These are phyloP conservation scores for Folsomia manolachei DNA, from an alignment of 2,888 invertebrate genomes.

Conservation along the genomic window DNA sequence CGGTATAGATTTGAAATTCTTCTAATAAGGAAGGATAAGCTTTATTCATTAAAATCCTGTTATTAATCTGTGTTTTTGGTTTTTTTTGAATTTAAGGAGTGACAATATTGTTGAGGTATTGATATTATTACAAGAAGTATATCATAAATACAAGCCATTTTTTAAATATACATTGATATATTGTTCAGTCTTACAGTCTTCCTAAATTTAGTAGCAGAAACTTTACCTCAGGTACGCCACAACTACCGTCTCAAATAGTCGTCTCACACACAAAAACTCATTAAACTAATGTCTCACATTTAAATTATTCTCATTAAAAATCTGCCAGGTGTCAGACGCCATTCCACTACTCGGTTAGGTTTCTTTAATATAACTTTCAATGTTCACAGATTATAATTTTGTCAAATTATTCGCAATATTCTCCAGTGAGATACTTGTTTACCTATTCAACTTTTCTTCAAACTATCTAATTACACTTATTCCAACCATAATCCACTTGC, in stretches of 20 bases:
- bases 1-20: background rate
- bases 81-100: background rate
- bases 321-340: too few species aligned
- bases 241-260: background rate
- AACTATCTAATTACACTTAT: too few species aligned
- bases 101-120: background rate
- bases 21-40: background rate
- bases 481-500: too few species aligned
- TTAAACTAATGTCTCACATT: constrained; percentile 48
- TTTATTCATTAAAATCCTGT: background rate
- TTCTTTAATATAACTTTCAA: constrained; percentile 33
- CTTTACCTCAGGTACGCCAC: constrained; percentile 91
- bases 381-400: constrained; percentile 1
- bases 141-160: too few species aligned
- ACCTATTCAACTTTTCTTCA: background rate
- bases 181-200: constrained; percentile 99
- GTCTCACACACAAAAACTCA: constrained; percentile 62
- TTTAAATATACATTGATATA: too few species aligned
- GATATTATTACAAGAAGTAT: background rate
- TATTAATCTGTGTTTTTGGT: background rate
- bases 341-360: constrained; percentile 62
- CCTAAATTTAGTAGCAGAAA: constrained; percentile 97
- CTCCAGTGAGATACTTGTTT: constrained; percentile 12
- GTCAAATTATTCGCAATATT: background rate
- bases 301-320: constrained; percentile 59